Evolutionary conservation across 2,113 vertebrate species (phyloP), one percentile per base, ranked within the genome.

Genomic region (Connochaetes taurinus): DNA sequence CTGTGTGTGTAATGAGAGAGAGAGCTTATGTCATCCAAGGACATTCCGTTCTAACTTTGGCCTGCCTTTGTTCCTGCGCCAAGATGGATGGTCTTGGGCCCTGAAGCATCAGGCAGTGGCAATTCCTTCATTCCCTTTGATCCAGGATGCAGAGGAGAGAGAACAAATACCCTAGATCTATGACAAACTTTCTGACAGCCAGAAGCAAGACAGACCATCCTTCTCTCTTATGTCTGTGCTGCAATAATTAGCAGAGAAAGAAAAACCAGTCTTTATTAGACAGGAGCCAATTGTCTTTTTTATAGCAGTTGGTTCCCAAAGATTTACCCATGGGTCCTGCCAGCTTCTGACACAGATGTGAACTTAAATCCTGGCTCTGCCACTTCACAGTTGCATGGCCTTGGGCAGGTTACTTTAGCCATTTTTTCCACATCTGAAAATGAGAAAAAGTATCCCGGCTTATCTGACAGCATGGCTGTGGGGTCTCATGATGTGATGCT

Each of bases 1-100:
- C 52, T 50, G 7, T 15, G 16, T 47, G 29, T 50, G 55, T 36
- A 2, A 74, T 7, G 9, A 60, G 43, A 58, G 19, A 96, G 47
- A 50, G 23, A 67, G 84, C 90, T 92, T 50, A 80, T 95, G 94
- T 98, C 36, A 93, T 45, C 84, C 71, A 90, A 95, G 97, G 64
- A 98, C 96, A 9, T 91, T 98, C 96, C 97, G 90, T 98, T 95
- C 97, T 95, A 98, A 88, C 45, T 87, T 62, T 58, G 25, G 36
- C n/a, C 96, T 84, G 88, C 71, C 91, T 98, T 98, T 97, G 40
- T 95, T 97, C 71, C 71, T 43, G 33, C 90, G 62, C 94, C 97
- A 83, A 78, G 90, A 78, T 55, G 85, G 25, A 82, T 90, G 93
- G 33, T 57, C 57, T 85, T 12, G 43, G 94, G 95, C 21, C 80